phyloP scores from a whole-genome alignment of 1,140 invertebrate species.

The Philopotamus ludificatus region DNA sequence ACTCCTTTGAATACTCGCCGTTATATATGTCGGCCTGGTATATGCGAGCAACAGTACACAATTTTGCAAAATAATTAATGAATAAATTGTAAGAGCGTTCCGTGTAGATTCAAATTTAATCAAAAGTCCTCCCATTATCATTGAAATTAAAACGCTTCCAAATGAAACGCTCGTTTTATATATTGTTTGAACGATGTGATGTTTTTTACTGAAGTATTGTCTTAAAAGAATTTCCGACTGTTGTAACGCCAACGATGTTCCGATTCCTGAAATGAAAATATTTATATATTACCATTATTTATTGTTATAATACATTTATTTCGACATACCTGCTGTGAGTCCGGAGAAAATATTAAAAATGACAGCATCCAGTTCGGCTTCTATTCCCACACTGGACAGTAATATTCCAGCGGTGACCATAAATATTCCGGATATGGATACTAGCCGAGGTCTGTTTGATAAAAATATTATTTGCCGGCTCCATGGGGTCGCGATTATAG shows the following conservation, averaged over 20 bases:
- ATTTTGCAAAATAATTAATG: conserved; percentile 53
- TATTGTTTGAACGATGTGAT: conserved; percentile 48
- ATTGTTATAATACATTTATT: neutral
- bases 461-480: conserved; percentile 55
- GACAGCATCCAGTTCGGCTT: conserved; percentile 47
- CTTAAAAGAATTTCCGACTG: conserved; percentile 54
- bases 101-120: conserved; percentile 46
- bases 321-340: conserved; percentile 48
- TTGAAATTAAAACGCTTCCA: conserved; percentile 48
- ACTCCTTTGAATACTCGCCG: conserved; percentile 48
- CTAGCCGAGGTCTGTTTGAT: conserved; percentile 56
- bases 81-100: conserved; percentile 50
- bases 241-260: conserved; percentile 51
- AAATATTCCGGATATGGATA: conserved; percentile 54
- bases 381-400: conserved; percentile 51
- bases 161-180: conserved; percentile 50
- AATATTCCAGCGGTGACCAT: conserved; percentile 52
- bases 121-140: conserved; percentile 49
- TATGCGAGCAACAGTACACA: conserved; percentile 50
- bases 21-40: conserved; percentile 51
- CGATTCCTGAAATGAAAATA: conserved; percentile 46
- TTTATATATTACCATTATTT: neutral
- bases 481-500: conserved; percentile 58
- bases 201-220: conserved; percentile 52
- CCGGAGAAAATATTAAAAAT: conserved; percentile 54